A percentile compares a stretch with the other conserved stretches of the same genome.
Evolutionary conservation across 1,140 invertebrate genomes (phyloP).

Genomic region (Conus ventricosus): DNA sequence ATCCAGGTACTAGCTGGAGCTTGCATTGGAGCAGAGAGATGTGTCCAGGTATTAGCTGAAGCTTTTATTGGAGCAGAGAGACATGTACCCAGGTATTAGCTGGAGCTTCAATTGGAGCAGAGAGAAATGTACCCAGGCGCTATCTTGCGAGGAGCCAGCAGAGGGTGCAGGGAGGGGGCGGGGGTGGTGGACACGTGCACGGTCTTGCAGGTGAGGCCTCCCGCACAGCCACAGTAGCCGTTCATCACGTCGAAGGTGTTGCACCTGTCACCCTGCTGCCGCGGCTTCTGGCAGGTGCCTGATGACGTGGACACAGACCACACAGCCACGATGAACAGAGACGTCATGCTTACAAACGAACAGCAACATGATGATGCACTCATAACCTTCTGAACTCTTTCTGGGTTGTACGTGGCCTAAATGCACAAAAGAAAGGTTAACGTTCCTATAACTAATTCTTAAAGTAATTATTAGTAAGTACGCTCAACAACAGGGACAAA

Average conservation of each 20-base stretch:
- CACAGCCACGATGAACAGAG: no score
- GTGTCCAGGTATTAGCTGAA: not conserved
- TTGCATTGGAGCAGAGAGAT: not conserved
- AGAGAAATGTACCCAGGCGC: constrained; percentile 10
- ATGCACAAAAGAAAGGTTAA: no score
- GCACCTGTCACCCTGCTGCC: not conserved
- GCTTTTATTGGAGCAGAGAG: not conserved
- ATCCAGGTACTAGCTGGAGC: not conserved
- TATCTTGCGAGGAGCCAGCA: not conserved
- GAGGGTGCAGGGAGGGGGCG: not conserved
- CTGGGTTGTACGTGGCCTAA: not conserved
- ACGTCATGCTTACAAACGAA: no score
- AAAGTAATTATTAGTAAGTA: no score
- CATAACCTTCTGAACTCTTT: not conserved
- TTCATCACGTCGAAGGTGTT: constrained; percentile 25
- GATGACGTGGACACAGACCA: no score
- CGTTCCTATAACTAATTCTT: no score
- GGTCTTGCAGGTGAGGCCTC: constrained; percentile 13
- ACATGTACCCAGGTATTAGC: not conserved
- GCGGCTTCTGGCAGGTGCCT: constrained; percentile 6
- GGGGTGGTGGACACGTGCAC: constrained; percentile 18
- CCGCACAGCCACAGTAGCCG: constrained; percentile 28
- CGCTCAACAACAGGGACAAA: no score
- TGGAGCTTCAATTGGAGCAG: not conserved
- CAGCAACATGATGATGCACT: no score